phyloP scores from a whole-genome alignment of 2,888 invertebrate species.

The Auanema freiburgensis region DNA sequence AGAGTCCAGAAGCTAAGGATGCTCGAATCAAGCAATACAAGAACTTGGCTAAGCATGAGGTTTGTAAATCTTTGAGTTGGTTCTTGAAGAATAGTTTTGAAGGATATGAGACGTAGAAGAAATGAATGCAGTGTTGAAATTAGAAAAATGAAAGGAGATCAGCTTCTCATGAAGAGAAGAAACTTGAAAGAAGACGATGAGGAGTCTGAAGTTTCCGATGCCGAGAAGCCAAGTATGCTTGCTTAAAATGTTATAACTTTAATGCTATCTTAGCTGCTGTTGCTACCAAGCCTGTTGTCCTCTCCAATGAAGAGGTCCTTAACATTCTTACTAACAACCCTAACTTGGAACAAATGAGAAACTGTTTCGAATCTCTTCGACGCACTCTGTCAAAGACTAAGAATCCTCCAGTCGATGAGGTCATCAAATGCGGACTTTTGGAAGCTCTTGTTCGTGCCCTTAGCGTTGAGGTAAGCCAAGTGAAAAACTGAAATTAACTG shows the following conservation, averaged over 20 bases:
- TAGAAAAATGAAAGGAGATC: constrained; percentile 88
- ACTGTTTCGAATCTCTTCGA: constrained; percentile 67
- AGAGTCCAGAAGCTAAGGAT: constrained; percentile 21
- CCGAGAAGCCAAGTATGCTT: constrained; percentile 14
- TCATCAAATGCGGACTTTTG: constrained; percentile 83
- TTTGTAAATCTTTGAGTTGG: constrained; percentile 8
- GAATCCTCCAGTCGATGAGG: constrained; percentile 85
- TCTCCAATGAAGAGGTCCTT: constrained; percentile 43
- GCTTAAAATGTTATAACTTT: not conserved
- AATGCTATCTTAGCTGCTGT: not conserved
- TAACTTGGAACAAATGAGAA: constrained; percentile 41
- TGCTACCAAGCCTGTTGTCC: constrained; percentile 7
- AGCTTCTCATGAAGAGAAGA: constrained; percentile 79
- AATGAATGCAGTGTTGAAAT: constrained; percentile 86
- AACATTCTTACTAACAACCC: constrained; percentile 45
- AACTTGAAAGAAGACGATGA: constrained; percentile 44
- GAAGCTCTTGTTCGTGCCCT: constrained; percentile 81
- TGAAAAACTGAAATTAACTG: constrained; percentile 39
- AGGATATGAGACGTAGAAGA: constrained; percentile 86
- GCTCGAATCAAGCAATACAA: constrained; percentile 56
- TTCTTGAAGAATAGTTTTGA: constrained; percentile 2
- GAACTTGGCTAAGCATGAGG: constrained; percentile 57
- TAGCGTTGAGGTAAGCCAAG: constrained; percentile 35
- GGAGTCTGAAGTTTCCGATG: constrained; percentile 27
- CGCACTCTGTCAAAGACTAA: constrained; percentile 84